Percentiles rank a stretch among this genome's conserved stretches.
These are phyloP conservation scores for Columba guinea DNA, from an alignment of 2,797 vertebrate species.

Conservation along the genomic window DNA sequence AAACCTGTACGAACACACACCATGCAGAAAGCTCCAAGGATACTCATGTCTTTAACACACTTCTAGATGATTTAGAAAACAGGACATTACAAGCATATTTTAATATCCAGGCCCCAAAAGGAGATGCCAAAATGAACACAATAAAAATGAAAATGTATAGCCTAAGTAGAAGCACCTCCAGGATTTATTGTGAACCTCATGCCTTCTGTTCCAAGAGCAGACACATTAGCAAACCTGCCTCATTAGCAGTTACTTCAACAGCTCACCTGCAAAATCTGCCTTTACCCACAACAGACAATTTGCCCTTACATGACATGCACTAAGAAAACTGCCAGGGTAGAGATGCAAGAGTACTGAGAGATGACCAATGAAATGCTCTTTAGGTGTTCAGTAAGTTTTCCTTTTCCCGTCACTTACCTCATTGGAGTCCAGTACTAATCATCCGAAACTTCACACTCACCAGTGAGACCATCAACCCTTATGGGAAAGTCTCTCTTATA, in stretches of 20 bases:
- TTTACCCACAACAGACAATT: not conserved
- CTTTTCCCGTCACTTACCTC: not conserved
- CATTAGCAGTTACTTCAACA: not conserved
- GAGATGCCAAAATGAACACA: not conserved
- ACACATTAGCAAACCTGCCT: not conserved
- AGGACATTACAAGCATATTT: not conserved
- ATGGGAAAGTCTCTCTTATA: not conserved
- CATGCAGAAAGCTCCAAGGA: not conserved
- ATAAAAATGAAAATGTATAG: not conserved
- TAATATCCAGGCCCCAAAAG: rapidly evolving
- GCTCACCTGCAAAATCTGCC: not conserved
- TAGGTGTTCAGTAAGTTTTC: not conserved
- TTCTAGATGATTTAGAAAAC: not conserved
- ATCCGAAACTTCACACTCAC: not conserved
- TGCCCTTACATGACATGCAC: rapidly evolving
- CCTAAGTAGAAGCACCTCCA: not conserved
- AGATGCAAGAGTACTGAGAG: not conserved
- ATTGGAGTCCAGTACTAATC: not conserved
- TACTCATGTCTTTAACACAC: not conserved
- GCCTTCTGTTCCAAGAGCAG: not conserved
- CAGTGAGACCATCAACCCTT: not conserved
- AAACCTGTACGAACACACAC: not conserved
- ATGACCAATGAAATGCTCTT: not conserved
- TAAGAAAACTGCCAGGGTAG: not conserved
- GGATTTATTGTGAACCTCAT: not conserved